Conservation (phyloP, 2,797 vertebrate species). For the Heliangelus exortis region DNA sequence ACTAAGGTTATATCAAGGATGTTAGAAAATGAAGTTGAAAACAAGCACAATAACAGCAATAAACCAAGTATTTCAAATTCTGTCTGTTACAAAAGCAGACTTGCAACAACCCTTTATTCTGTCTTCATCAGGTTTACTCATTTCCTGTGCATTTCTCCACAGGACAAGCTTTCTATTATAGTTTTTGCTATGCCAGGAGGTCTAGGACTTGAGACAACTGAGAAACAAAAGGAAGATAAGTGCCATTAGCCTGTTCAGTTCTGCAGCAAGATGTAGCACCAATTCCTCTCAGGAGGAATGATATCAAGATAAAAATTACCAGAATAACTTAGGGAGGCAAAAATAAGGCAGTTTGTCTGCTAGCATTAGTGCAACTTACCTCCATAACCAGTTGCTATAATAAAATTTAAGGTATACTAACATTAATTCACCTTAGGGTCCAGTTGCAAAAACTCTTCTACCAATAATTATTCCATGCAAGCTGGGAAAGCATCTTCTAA, state of each 20-base stretch:
- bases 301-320: slow-evolving; percentile 13
- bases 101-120: background rate
- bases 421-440: background rate
- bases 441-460: background rate
- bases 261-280: background rate
- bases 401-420: background rate
- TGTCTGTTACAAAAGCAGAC: background rate
- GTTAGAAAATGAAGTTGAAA: slow-evolving; percentile 25
- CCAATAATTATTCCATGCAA: background rate
- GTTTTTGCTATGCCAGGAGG: background rate
- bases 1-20: background rate
- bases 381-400: background rate
- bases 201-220: slow-evolving; percentile 29
- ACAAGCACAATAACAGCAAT: background rate
- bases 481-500: background rate
- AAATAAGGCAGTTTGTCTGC: background rate
- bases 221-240: slow-evolving; percentile 27
- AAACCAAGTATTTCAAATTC: background rate
- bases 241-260: slow-evolving; percentile 26
- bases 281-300: background rate
- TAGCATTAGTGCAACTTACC: background rate
- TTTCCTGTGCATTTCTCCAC: slow-evolving; percentile 4
- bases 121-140: background rate
- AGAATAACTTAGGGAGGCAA: slow-evolving; percentile 15
- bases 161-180: slow-evolving; percentile 33